phyloP scores from a whole-genome alignment of 2,797 vertebrate genomes.

The Sebastes glaucus region DNA sequence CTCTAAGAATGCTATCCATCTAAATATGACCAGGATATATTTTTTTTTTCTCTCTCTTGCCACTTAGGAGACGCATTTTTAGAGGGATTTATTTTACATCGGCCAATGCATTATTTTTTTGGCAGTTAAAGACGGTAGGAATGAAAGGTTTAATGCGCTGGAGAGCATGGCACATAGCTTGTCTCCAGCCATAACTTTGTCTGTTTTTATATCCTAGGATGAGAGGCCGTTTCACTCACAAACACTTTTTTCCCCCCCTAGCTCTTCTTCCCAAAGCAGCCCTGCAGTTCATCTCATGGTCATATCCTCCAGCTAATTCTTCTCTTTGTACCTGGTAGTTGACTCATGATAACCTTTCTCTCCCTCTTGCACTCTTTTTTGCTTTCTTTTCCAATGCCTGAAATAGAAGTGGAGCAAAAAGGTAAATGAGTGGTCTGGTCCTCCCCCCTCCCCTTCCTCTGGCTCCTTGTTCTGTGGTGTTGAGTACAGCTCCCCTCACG shows the following conservation, averaged over 20 bases:
- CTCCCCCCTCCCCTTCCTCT: constrained; percentile 82
- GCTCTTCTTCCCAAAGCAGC: constrained; percentile 79
- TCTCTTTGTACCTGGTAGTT: constrained; percentile 80
- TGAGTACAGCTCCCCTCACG: constrained; percentile 83
- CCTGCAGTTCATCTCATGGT: constrained; percentile 68
- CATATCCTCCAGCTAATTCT: constrained; percentile 86
- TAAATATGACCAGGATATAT: constrained; percentile 40
- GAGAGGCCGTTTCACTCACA: constrained; percentile 81
- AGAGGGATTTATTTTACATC: constrained; percentile 54
- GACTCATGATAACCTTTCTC: constrained; percentile 99
- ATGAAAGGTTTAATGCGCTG: constrained; percentile 41
- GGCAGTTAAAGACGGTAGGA: constrained; percentile 45
- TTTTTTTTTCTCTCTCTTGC: constrained; percentile 13
- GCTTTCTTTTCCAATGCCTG: constrained; percentile 96
- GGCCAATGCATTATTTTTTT: constrained; percentile 49
- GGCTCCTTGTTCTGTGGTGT: constrained; percentile 99
- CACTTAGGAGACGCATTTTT: constrained; percentile 49
- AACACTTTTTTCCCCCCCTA: constrained; percentile 70
- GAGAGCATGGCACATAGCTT: constrained; percentile 44
- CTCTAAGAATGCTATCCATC: constrained; percentile 61
- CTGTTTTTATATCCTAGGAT: constrained; percentile 82
- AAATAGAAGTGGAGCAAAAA: constrained; percentile 99
- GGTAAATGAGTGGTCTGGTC: constrained; percentile 97
- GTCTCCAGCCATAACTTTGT: constrained; percentile 82
- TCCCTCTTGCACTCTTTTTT: constrained; percentile 91